phyloP scores from a whole-genome alignment of 1,140 invertebrate species.

The Zaprionus taronus region DNA sequence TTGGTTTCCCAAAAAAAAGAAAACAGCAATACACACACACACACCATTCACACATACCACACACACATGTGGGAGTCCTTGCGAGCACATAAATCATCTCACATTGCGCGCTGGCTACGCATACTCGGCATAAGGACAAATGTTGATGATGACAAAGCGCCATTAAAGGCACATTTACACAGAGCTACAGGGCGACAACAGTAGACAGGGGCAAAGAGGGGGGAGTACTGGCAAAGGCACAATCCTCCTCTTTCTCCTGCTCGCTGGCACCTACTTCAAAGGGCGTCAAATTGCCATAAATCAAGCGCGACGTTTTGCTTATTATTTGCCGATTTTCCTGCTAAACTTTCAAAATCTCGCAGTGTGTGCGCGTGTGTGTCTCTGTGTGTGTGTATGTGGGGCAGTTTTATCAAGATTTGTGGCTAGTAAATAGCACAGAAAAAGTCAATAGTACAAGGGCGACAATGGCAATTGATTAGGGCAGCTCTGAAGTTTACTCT shows the following conservation, averaged over 20 bases:
- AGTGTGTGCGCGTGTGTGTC: background rate
- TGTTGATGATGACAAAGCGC: constrained; percentile 82
- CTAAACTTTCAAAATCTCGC: constrained; percentile 28
- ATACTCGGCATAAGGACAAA: constrained; percentile 75
- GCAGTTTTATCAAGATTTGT: constrained; percentile 65
- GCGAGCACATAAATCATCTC: constrained; percentile 73
- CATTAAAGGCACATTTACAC: constrained; percentile 80
- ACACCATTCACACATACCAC: constrained; percentile 12
- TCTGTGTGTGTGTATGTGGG: constrained; percentile 11
- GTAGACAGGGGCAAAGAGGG: background rate
- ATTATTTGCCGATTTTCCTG: constrained; percentile 78
- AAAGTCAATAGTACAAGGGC: constrained; percentile 10
- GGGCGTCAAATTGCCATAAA: constrained; percentile 73
- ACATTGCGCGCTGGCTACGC: constrained; percentile 63
- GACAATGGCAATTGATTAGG: constrained; percentile 39
- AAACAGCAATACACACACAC: constrained; percentile 17
- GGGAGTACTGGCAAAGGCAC: background rate
- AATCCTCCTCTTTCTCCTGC: background rate
- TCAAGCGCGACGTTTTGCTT: constrained; percentile 79
- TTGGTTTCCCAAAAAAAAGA: constrained; percentile 40
- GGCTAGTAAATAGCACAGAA: constrained; percentile 39
- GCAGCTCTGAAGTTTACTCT: constrained; percentile 3
- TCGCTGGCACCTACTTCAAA: constrained; percentile 62
- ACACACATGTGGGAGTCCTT: constrained; percentile 32
- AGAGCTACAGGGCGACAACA: constrained; percentile 21